These are phyloP conservation scores for Glaucidium brasilianum DNA, from an alignment of 2,113 vertebrate genomes.

Conservation along the genomic window DNA sequence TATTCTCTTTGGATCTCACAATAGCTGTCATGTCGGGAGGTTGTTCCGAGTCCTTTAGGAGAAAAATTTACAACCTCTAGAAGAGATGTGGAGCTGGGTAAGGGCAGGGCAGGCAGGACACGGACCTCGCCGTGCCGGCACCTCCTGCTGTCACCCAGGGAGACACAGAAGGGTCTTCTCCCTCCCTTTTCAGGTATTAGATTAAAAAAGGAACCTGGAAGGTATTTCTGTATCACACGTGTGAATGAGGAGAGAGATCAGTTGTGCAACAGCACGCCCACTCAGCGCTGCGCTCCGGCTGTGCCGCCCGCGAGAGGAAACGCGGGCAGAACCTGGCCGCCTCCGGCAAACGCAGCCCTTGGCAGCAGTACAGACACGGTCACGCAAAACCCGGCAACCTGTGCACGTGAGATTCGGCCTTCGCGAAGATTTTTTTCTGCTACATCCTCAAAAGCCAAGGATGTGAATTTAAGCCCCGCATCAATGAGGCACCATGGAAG, in stretches of 20 bases:
- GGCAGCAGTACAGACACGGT: background rate
- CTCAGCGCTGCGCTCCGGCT: background rate
- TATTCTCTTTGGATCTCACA: no score
- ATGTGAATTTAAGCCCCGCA: background rate
- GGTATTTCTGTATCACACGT: background rate
- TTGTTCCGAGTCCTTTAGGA: background rate
- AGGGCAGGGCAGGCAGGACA: background rate
- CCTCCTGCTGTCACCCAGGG: background rate
- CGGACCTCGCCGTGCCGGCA: background rate
- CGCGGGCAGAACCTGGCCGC: background rate
- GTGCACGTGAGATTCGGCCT: background rate
- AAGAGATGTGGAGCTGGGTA: rapidly evolving
- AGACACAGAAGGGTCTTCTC: background rate
- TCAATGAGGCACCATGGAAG: rapidly evolving
- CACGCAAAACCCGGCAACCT: background rate
- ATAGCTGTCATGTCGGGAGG: rapidly evolving
- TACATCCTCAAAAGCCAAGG: background rate
- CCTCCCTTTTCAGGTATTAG: background rate
- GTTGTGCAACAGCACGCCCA: background rate
- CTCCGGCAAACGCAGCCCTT: rapidly evolving
- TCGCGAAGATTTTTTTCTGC: no score
- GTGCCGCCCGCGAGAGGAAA: background rate
- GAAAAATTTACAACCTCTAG: background rate
- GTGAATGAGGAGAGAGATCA: background rate
- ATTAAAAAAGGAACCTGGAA: background rate